Percentiles rank a stretch among this genome's conserved stretches.
These are phyloP conservation scores for Mus spretus DNA, from an alignment of 2,797 vertebrate species.

Conservation along the genomic window DNA sequence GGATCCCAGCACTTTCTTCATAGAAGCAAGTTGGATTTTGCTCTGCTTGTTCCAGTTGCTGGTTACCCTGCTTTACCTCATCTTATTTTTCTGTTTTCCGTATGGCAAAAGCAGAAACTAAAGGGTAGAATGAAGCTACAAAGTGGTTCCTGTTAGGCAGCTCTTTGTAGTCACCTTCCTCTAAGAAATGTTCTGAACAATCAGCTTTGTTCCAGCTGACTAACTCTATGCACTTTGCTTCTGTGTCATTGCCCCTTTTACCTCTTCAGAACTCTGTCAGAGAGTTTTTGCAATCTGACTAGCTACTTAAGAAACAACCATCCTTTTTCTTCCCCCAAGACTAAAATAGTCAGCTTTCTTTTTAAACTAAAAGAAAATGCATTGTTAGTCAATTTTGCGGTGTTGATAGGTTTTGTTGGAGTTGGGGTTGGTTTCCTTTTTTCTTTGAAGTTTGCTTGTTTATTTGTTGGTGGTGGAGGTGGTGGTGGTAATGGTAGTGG, in stretches of 20 bases:
- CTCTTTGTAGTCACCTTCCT: slow-evolving; percentile 59
- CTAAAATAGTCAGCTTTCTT: neutral
- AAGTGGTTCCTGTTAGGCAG: slow-evolving; percentile 36
- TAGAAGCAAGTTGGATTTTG: slow-evolving; percentile 29
- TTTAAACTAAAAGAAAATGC: slow-evolving; percentile 46
- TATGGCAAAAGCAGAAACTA: slow-evolving; percentile 17
- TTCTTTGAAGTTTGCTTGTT: neutral
- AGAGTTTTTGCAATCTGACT: slow-evolving; percentile 60
- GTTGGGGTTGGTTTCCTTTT: neutral
- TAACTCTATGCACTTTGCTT: slow-evolving; percentile 57
- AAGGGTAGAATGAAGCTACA: slow-evolving; percentile 63
- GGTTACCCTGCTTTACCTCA: slow-evolving; percentile 36
- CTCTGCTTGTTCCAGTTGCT: slow-evolving; percentile 55
- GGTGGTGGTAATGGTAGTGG: neutral
- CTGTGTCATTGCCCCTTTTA: slow-evolving; percentile 49
- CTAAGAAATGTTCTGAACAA: slow-evolving; percentile 58
- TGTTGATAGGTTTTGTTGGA: neutral
- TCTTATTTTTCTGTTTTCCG: slow-evolving; percentile 68
- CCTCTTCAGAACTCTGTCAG: slow-evolving; percentile 32
- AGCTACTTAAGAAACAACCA: slow-evolving; percentile 58
- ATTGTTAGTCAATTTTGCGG: slow-evolving; percentile 40
- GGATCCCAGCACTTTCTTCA: slow-evolving; percentile 65
- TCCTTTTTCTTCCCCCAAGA: slow-evolving; percentile 8
- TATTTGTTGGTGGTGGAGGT: neutral
- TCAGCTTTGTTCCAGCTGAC: slow-evolving; percentile 54